phyloP scores from a whole-genome alignment of 2,888 invertebrate species.

The Tuta absoluta region DNA sequence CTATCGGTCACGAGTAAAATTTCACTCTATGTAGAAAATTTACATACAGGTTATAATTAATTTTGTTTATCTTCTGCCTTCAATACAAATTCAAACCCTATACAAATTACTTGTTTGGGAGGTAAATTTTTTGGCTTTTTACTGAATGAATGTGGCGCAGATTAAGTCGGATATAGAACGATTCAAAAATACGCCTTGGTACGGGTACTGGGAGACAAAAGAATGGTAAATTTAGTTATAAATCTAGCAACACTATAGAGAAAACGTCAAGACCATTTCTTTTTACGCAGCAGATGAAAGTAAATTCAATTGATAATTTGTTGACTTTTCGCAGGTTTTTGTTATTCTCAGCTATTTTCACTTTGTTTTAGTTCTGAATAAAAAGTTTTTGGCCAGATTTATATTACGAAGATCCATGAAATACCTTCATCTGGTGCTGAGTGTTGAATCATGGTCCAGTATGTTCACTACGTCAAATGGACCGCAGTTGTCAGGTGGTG shows the following conservation, averaged over 20 bases:
- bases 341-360: not conserved
- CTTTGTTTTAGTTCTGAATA: not conserved
- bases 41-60: too few species aligned
- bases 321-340: not conserved
- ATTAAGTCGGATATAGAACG: not conserved
- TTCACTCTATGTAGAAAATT: too few species aligned
- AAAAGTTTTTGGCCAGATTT: not conserved
- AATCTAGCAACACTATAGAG: not conserved
- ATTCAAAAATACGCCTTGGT: too few species aligned
- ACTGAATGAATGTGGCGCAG: too few species aligned
- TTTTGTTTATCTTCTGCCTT: too few species aligned
- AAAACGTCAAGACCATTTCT: slow-evolving; percentile 5
- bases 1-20: too few species aligned
- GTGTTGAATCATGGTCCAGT: not conserved
- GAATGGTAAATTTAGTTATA: not conserved
- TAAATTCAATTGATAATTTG: not conserved
- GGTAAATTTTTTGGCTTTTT: too few species aligned
- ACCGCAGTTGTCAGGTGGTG: slow-evolving; percentile 28
- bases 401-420: not conserved
- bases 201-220: too few species aligned
- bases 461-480: not conserved
- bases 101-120: too few species aligned
- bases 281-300: not conserved
- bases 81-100: too few species aligned
- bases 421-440: not conserved